phyloP scores from a whole-genome alignment of 2,113 vertebrate species.

The Eonycteris spelaea region DNA sequence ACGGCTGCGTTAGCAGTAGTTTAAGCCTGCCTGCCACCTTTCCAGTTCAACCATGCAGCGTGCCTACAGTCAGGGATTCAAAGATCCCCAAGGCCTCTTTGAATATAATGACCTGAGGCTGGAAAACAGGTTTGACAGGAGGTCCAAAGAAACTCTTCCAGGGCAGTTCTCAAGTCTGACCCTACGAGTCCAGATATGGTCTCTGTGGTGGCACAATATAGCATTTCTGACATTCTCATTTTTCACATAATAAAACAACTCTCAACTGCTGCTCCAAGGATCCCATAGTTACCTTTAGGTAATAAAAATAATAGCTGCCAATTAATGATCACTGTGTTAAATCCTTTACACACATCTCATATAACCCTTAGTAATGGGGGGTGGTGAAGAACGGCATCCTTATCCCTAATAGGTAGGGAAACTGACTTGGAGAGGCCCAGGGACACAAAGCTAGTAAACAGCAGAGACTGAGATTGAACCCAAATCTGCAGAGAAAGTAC shows the following conservation, averaged over 20 bases:
- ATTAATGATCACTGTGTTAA: conserved; percentile 26
- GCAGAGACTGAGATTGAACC: not conserved
- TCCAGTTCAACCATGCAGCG: not conserved
- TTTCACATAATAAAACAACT: conserved; percentile 6
- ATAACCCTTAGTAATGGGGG: not conserved
- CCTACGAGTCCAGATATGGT: not conserved
- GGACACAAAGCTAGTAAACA: not conserved
- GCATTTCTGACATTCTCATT: not conserved
- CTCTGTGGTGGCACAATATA: not conserved
- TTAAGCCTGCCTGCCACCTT: not conserved
- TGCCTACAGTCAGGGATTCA: not conserved
- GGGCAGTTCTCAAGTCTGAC: not conserved
- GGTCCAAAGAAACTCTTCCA: not conserved
- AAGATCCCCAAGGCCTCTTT: not conserved
- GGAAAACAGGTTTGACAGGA: conserved; percentile 29
- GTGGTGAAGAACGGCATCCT: not conserved
- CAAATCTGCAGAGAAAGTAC: not conserved
- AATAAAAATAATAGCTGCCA: not conserved
- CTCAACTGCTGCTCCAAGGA: not conserved
- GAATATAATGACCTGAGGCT: not conserved
- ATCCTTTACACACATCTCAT: conserved; percentile 34
- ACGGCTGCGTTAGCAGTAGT: not conserved
- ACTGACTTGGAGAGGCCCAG: not conserved
- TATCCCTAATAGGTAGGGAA: not conserved
- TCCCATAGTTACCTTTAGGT: not conserved